A percentile compares a stretch with the other conserved stretches of the same genome.
These are phyloP conservation scores for Andrena minutula DNA, from an alignment of 2,888 invertebrate species.

Conservation along the genomic window DNA sequence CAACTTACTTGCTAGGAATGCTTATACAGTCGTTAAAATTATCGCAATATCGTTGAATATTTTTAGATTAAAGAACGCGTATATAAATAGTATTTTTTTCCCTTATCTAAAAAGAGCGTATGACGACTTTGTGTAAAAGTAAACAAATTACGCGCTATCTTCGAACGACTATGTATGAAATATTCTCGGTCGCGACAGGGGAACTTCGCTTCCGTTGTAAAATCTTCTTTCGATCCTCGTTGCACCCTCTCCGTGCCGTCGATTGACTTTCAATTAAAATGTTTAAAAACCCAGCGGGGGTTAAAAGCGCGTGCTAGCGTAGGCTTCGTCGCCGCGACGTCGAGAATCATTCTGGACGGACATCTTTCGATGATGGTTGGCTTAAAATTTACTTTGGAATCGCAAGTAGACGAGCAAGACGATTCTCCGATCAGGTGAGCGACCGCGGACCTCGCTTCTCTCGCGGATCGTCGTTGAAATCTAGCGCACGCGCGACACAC, in stretches of 20 bases:
- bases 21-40: conserved; percentile 64
- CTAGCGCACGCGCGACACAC: not conserved
- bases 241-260: not conserved
- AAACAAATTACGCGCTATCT: conserved; percentile 53
- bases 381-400: conserved; percentile 47
- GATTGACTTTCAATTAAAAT: not conserved
- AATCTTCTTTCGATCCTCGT: not conserved
- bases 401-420: conserved; percentile 19
- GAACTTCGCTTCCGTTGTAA: not conserved
- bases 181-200: conserved; percentile 41
- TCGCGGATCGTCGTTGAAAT: conserved; percentile 19
- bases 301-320: not conserved
- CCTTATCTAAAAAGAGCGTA: conserved; percentile 57
- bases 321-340: conserved; percentile 24
- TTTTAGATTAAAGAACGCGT: conserved; percentile 60
- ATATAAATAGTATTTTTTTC: conserved; percentile 64
- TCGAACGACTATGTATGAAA: conserved; percentile 14
- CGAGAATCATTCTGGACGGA: conserved; percentile 65
- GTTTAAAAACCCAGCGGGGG: not conserved
- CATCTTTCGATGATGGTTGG: conserved; percentile 58
- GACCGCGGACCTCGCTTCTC: not conserved
- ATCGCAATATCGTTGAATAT: conserved; percentile 58
- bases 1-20: conserved; percentile 63
- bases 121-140: conserved; percentile 59
- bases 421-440: not conserved